Evolutionary conservation across 1,140 invertebrate species (phyloP), one percentile per base, ranked within the genome.

Genomic region (Pachyrhynchus sulphureomaculatus): DNA sequence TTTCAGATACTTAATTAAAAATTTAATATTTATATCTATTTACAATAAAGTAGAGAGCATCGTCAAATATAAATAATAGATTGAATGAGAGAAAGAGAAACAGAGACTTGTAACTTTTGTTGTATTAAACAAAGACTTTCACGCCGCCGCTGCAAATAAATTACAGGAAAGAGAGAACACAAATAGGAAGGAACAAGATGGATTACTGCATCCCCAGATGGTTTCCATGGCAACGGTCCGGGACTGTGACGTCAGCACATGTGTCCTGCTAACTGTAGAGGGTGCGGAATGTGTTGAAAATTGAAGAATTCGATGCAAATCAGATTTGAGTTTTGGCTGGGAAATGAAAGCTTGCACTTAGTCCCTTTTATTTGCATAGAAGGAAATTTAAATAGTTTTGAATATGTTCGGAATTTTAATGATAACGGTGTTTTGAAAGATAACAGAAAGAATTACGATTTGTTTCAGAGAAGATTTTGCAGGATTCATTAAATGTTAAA

Each of bases 201-300:
- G 68, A 72, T 69, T 68, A 66, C 67, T 63, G 60, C 67, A 72
- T 72, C 70, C 70, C 70, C 66, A 68, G 70, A 72, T 67, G 68
- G 70, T 72, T 67, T 61, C 70, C 66, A 70, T 70, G 52, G 67
- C 62, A 42, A 72, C 68, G 61, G 53, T 70, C 67, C 68, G 69
- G 70, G 66, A 62, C 34, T 47, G 62, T 71, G 67, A 72, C 71
- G 71, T 72, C 65, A 68, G 56, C 37, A 33, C 44, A 62, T 65
- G 57, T 60, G 65, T 64, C 62, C 54, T 52, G 57, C 63, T 44
- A 53, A 59, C 64, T 29, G 57, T 57, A 34, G 64, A 49, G 56
- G 23, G 41, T 39, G 56, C 34, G 45, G 56, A 51, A 59, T 48
- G 58, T 61, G 58, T 45, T 52, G 58, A 45, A 53, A 51, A 61